Percentiles rank a stretch among this genome's conserved stretches.
Evolutionary conservation across 1,140 invertebrate genomes (phyloP).

Genomic region (Ostrea edulis): DNA sequence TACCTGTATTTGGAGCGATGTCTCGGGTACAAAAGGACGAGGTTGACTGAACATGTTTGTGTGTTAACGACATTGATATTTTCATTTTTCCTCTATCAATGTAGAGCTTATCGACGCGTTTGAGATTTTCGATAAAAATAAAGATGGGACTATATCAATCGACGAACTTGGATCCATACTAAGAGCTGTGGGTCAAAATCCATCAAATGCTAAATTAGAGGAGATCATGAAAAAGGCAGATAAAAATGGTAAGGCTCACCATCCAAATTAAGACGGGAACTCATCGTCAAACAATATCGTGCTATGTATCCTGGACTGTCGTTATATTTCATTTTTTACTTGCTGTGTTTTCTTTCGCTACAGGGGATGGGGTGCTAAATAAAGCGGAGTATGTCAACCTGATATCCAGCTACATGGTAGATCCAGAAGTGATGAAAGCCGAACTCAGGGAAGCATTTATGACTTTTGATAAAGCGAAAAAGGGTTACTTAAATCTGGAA

Average conservation of each 20-base stretch:
- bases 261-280: not conserved
- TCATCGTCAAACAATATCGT: not conserved
- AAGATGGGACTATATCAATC: slow-evolving; percentile 97
- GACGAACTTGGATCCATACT: slow-evolving; percentile 97
- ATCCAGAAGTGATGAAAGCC: slow-evolving; percentile 3
- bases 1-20: no score
- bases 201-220: slow-evolving; percentile 98
- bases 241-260: slow-evolving; percentile 36
- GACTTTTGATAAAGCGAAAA: slow-evolving; percentile 33
- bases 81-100: not conserved
- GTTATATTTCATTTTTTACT: not conserved
- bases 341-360: not conserved
- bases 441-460: slow-evolving; percentile 41
- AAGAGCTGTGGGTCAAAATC: slow-evolving; percentile 97
- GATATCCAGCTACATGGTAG: slow-evolving; percentile 27
- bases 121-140: slow-evolving; percentile 96
- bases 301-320: not conserved
- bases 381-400: slow-evolving; percentile 33
- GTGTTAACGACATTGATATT: no score
- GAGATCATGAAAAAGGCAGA: slow-evolving; percentile 44
- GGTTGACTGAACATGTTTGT: no score
- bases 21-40: no score
- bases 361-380: slow-evolving; percentile 29
- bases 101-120: slow-evolving; percentile 88
- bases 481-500: slow-evolving; percentile 21